Evolutionary conservation across 2,113 vertebrate species (phyloP).

Genomic region (Lagopus leucura): DNA sequence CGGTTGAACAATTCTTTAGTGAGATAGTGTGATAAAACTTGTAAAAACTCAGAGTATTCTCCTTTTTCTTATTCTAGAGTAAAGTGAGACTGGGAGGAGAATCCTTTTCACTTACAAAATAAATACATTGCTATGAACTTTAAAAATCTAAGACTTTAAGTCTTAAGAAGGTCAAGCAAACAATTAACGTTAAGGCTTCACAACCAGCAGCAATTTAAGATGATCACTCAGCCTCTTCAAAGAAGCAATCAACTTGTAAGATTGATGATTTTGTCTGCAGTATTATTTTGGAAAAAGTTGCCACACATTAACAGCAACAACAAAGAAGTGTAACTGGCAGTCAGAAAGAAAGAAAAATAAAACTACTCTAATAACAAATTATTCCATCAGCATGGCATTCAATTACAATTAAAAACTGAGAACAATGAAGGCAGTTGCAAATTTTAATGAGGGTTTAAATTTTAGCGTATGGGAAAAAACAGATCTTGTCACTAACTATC

Average conservation of each 20-base stretch:
- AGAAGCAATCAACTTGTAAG: not conserved
- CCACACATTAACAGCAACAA: not conserved
- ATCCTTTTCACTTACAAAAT: not conserved
- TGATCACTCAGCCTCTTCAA: not conserved
- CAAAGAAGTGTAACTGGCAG: not conserved
- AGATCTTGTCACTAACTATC: constrained; percentile 21
- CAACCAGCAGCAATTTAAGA: not conserved
- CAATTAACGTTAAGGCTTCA: not conserved
- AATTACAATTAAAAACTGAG: not conserved
- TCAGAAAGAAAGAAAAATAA: not conserved
- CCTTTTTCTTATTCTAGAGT: not conserved
- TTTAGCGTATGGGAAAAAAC: not conserved
- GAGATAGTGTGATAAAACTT: not conserved
- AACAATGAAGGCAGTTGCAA: not conserved
- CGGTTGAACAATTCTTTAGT: not conserved
- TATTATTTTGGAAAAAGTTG: not conserved
- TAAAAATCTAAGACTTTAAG: not conserved
- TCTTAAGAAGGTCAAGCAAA: not conserved
- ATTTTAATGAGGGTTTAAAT: not conserved
- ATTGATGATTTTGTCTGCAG: not conserved
- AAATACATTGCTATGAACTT: not conserved
- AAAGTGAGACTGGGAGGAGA: not conserved
- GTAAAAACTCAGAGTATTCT: not conserved
- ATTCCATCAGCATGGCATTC: not conserved
- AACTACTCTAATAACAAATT: not conserved